phyloP scores from a whole-genome alignment of 2,888 invertebrate genomes.

The Lepidocyrtinus sp. region DNA sequence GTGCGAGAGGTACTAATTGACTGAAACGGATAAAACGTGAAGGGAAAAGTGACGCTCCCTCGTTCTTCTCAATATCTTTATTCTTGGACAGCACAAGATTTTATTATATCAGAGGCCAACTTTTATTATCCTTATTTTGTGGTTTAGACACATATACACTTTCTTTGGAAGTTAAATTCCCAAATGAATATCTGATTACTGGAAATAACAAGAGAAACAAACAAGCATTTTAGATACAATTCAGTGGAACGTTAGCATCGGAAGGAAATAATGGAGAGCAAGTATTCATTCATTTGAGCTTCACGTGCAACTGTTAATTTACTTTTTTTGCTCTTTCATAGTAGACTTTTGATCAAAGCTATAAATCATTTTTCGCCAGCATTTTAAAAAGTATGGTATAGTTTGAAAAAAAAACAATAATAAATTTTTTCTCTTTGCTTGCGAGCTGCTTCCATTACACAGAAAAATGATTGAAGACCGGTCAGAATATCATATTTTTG shows the following conservation, averaged over 20 bases:
- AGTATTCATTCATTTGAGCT: neutral
- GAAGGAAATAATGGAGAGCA: slow-evolving; percentile 4
- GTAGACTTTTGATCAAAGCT: neutral
- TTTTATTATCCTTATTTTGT: slow-evolving; percentile 1
- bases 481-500: slow-evolving; percentile 11
- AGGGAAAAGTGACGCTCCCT: slow-evolving; percentile 70
- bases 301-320: neutral
- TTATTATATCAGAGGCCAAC: neutral
- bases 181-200: slow-evolving; percentile 36
- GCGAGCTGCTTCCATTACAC: neutral
- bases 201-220: neutral
- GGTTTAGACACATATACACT: neutral
- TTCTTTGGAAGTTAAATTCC: neutral
- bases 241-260: neutral
- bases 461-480: slow-evolving; percentile 40
- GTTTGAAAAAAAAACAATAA: neutral
- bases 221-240: neutral
- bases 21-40: slow-evolving; percentile 70
- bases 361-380: neutral
- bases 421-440: neutral
- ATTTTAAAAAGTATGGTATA: neutral
- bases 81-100: neutral
- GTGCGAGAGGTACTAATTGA: slow-evolving; percentile 67
- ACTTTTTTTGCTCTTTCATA: neutral
- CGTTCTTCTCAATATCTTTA: slow-evolving; percentile 27